These are phyloP conservation scores for Sphyrna mokarran DNA, from an alignment of 2,113 vertebrate genomes.

Conservation along the genomic window DNA sequence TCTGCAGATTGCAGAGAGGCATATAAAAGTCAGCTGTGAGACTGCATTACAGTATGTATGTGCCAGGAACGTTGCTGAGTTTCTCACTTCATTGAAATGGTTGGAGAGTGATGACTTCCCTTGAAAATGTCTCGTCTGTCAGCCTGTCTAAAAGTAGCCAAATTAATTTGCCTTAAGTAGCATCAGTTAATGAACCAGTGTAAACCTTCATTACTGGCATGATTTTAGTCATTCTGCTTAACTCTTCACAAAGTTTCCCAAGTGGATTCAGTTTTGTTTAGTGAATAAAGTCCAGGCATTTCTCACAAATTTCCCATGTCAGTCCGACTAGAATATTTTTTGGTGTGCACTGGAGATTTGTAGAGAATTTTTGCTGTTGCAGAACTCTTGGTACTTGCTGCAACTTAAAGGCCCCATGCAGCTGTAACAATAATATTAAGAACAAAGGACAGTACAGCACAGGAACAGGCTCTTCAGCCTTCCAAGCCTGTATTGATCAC, in stretches of 20 bases:
- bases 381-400: neutral
- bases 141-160: neutral
- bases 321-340: neutral
- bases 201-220: neutral
- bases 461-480: too few species aligned
- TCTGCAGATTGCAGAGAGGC: neutral
- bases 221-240: neutral
- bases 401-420: neutral
- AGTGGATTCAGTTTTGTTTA: neutral
- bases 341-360: neutral
- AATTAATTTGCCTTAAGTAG: neutral
- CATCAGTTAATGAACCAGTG: neutral
- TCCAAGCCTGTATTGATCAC: too few species aligned
- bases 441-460: too few species aligned
- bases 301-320: neutral
- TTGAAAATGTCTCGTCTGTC: neutral
- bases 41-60: neutral
- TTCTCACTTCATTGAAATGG: neutral
- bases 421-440: neutral
- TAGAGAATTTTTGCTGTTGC: neutral
- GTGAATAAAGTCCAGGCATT: neutral
- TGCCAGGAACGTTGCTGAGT: neutral
- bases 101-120: neutral
- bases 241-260: neutral
- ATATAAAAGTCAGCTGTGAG: neutral